Evolutionary conservation across 1,140 invertebrate genomes (phyloP).

Genomic region (Berghia stephanieae): DNA sequence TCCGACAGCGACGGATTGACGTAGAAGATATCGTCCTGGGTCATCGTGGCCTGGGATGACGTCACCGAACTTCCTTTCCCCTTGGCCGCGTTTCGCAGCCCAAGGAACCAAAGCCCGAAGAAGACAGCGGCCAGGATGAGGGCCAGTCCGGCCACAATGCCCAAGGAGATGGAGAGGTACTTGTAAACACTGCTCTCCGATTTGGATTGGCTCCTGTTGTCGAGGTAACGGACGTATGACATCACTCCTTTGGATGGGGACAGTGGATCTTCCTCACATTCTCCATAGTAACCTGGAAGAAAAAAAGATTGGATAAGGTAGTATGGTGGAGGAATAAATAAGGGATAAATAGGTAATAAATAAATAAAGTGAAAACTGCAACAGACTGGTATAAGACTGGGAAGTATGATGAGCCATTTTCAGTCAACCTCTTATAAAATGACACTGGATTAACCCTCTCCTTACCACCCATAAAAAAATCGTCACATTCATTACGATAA

Average conservation of each 20-base stretch:
- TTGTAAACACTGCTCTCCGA: slow-evolving; percentile 39
- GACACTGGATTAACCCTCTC: too few relatives aligned
- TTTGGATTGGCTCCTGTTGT: slow-evolving; percentile 29
- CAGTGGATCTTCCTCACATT: slow-evolving; percentile 58
- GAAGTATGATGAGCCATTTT: too few relatives aligned
- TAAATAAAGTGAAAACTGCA: too few relatives aligned
- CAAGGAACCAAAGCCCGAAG: slow-evolving; percentile 52
- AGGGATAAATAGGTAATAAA: too few relatives aligned
- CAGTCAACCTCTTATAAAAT: too few relatives aligned
- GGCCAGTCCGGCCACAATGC: slow-evolving; percentile 54
- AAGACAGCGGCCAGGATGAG: slow-evolving; percentile 54
- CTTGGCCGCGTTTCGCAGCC: slow-evolving; percentile 42
- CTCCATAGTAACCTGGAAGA: slow-evolving; percentile 51
- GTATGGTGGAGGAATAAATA: too few relatives aligned
- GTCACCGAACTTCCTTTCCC: slow-evolving; percentile 58
- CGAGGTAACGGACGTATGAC: slow-evolving; percentile 15
- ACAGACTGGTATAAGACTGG: too few relatives aligned
- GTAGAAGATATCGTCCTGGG: slow-evolving; percentile 63
- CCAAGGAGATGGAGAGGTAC: slow-evolving; percentile 50
- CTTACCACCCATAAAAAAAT: too few relatives aligned
- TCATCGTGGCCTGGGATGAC: slow-evolving; percentile 63
- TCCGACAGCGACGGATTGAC: slow-evolving; percentile 62
- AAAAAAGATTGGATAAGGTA: too few relatives aligned
- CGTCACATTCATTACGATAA: too few relatives aligned
- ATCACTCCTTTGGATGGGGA: slow-evolving; percentile 40